These are phyloP conservation scores for Oligia fasciuncula DNA, from an alignment of 2,888 invertebrate genomes.

Conservation along the genomic window DNA sequence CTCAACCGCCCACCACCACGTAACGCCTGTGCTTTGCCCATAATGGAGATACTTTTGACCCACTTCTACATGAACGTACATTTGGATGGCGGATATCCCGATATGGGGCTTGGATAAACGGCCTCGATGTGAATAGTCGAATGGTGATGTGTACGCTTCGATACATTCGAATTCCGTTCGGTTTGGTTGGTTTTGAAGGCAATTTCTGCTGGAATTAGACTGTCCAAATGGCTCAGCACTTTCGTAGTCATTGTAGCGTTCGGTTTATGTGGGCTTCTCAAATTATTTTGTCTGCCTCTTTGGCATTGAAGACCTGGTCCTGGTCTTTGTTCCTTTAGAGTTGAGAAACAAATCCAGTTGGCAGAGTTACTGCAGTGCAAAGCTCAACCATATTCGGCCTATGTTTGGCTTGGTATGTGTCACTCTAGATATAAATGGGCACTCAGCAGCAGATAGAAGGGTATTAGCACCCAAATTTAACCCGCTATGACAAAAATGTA, in stretches of 20 bases:
- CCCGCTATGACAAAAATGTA: background rate
- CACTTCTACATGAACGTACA: constrained; percentile 75
- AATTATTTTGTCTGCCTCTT: background rate
- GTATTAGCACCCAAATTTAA: no score
- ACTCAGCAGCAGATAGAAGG: no score
- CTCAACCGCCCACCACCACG: constrained; percentile 83
- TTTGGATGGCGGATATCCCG: constrained; percentile 59
- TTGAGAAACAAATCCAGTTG: background rate
- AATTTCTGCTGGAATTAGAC: background rate
- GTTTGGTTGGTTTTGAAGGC: background rate
- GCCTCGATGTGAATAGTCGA: constrained; percentile 43
- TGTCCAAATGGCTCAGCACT: background rate
- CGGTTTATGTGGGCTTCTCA: background rate
- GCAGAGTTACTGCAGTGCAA: background rate
- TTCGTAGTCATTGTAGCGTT: background rate
- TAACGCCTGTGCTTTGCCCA: constrained; percentile 78
- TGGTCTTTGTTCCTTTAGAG: background rate
- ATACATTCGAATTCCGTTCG: constrained; percentile 6
- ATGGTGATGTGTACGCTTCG: constrained; percentile 29
- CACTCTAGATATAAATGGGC: background rate
- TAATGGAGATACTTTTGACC: constrained; percentile 83
- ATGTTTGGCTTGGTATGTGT: background rate
- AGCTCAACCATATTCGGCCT: background rate
- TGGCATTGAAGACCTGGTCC: background rate
- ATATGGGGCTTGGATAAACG: constrained; percentile 50